phyloP scores from a whole-genome alignment of 1,140 invertebrate species.

The Pentalonia nigronervosa region DNA sequence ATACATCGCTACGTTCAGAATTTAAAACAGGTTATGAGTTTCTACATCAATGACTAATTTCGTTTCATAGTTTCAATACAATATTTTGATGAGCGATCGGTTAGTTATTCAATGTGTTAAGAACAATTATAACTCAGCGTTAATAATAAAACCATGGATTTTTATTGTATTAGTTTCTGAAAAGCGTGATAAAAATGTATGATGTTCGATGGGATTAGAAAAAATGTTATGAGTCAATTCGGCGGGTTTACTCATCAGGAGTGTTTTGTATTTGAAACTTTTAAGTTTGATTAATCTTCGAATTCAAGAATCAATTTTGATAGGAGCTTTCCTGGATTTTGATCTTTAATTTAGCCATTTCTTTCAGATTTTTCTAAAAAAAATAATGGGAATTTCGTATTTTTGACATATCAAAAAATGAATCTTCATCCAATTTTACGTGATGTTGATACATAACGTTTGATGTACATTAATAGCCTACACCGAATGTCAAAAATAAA shows the following conservation, averaged over 20 bases:
- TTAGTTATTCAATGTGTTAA: neutral
- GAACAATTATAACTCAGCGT: neutral
- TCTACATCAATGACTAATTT: neutral
- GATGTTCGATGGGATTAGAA: neutral
- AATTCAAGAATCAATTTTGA: neutral
- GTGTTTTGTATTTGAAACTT: neutral
- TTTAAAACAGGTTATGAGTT: neutral
- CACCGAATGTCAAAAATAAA: neutral
- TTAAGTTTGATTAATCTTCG: neutral
- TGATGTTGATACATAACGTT: neutral
- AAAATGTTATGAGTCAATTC: neutral
- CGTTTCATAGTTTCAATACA: neutral
- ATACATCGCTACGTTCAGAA: neutral
- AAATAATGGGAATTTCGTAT: neutral
- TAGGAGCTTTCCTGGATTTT: neutral
- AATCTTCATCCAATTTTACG: neutral
- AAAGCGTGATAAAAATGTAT: neutral
- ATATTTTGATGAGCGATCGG: neutral
- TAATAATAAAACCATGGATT: no score
- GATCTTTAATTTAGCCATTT: neutral
- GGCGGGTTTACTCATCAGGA: neutral
- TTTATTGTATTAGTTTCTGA: neutral
- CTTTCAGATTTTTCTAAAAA: neutral
- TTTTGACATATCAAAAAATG: constrained; percentile 12
- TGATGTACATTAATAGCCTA: neutral